Percentiles rank a stretch among this genome's conserved stretches.
phyloP scores from a whole-genome alignment of 2,797 vertebrate genomes.

The Lophius americanus region DNA sequence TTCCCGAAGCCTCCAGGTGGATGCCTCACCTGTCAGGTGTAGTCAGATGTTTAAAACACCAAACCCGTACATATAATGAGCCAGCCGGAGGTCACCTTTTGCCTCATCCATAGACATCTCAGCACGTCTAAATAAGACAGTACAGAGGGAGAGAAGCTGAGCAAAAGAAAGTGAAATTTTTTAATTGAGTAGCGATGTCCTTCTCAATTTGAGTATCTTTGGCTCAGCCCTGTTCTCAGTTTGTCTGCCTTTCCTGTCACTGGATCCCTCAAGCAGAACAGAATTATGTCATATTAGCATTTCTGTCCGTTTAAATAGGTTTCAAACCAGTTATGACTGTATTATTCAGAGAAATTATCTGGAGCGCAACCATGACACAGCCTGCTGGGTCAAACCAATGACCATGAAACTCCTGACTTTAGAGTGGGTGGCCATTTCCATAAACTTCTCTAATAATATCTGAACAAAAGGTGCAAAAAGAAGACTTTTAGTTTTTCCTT shows the following conservation, averaged over 20 bases:
- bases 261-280: constrained; percentile 53
- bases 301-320: constrained; percentile 56
- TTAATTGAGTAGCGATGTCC: constrained; percentile 57
- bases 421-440: background rate
- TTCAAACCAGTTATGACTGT: constrained; percentile 40
- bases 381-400: constrained; percentile 24
- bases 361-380: background rate
- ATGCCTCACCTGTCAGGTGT: background rate
- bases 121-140: constrained; percentile 45
- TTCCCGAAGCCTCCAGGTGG: too few relatives aligned
- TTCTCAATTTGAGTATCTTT: constrained; percentile 18
- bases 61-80: constrained; percentile 20
- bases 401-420: constrained; percentile 23
- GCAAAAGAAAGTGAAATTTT: constrained; percentile 17
- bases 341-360: constrained; percentile 9
- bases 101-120: constrained; percentile 58
- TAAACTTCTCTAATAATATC: constrained; percentile 1
- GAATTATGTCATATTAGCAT: constrained; percentile 66
- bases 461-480: background rate
- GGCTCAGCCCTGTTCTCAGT: constrained; percentile 21
- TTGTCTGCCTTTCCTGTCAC: constrained; percentile 47
- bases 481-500: too few relatives aligned
- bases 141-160: background rate
- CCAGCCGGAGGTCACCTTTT: constrained; percentile 44
- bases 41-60: constrained; percentile 30